phyloP scores from a whole-genome alignment of 1,140 invertebrate species.

The Nixonia krombeini region DNA sequence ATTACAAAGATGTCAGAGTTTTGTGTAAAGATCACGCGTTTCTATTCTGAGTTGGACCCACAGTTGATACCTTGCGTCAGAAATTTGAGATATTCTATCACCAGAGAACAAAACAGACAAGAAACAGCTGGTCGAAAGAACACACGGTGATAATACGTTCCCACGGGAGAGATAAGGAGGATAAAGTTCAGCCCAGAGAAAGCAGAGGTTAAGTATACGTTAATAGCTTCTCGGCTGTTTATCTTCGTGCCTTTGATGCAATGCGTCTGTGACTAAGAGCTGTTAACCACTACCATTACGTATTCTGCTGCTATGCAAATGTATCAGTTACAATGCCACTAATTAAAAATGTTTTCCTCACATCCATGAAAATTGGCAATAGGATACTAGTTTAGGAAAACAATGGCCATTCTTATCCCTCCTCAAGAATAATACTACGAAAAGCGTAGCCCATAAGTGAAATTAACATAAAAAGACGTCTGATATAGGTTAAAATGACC shows the following conservation, averaged over 20 bases:
- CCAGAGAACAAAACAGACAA: conserved; percentile 24
- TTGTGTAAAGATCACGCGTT: no score
- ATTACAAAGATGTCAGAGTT: no score
- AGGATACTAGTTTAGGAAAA: no score
- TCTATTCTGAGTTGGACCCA: no score
- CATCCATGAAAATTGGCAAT: no score
- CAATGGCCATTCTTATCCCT: no score
- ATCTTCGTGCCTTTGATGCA: conserved; percentile 36
- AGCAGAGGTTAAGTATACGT: conserved; percentile 45
- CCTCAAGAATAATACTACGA: no score
- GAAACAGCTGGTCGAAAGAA: conserved; percentile 24
- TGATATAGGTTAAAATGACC: conserved; percentile 10
- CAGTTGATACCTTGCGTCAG: neutral
- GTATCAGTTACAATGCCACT: no score
- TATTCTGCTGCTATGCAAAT: no score
- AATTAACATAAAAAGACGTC: no score
- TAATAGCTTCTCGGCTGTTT: conserved; percentile 44
- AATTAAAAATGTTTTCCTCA: no score
- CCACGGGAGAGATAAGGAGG: conserved; percentile 21
- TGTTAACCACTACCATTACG: conserved; percentile 9
- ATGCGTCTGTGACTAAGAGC: conserved; percentile 11
- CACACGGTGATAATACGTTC: conserved; percentile 39
- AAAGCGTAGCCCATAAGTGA: no score
- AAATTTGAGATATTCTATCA: conserved; percentile 7
- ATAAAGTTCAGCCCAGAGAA: conserved; percentile 32